phyloP scores from a whole-genome alignment of 2,888 invertebrate genomes.

The Orthosia cruda region DNA sequence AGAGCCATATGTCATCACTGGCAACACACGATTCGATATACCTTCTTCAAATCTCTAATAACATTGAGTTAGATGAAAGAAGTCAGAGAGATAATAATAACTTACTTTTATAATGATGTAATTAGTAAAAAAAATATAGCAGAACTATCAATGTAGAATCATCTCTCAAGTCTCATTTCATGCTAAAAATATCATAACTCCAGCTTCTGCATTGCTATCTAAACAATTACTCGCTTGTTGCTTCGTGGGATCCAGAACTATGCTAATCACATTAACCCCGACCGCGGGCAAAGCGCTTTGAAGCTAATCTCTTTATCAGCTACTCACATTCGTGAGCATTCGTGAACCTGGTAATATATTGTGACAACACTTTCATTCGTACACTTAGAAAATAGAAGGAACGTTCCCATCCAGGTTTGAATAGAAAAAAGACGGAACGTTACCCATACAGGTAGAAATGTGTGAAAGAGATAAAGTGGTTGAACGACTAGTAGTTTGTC shows the following conservation, averaged over 20 bases:
- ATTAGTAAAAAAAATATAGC: neutral
- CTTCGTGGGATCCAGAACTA: constrained; percentile 38
- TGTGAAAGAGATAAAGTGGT: too few species aligned
- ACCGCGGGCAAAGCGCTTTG: constrained; percentile 54
- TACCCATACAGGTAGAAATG: neutral
- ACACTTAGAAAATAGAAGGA: neutral
- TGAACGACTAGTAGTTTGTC: too few species aligned
- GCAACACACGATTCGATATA: too few species aligned
- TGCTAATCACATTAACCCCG: constrained; percentile 55
- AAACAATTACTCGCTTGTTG: constrained; percentile 23
- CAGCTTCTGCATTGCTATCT: constrained; percentile 17
- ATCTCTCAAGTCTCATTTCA: neutral
- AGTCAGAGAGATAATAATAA: neutral
- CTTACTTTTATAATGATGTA: too few species aligned
- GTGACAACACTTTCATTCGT: constrained; percentile 6
- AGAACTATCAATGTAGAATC: neutral
- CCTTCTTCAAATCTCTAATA: neutral
- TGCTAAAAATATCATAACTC: neutral
- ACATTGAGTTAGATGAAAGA: neutral
- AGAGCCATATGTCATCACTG: too few species aligned
- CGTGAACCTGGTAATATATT: constrained; percentile 32
- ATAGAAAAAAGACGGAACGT: too few species aligned
- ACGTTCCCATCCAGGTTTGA: neutral
- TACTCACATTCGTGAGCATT: constrained; percentile 54
- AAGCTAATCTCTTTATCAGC: constrained; percentile 69